Evolutionary conservation across 2,888 invertebrate species (phyloP).

Genomic region (Eudasyphora cyanicolor): DNA sequence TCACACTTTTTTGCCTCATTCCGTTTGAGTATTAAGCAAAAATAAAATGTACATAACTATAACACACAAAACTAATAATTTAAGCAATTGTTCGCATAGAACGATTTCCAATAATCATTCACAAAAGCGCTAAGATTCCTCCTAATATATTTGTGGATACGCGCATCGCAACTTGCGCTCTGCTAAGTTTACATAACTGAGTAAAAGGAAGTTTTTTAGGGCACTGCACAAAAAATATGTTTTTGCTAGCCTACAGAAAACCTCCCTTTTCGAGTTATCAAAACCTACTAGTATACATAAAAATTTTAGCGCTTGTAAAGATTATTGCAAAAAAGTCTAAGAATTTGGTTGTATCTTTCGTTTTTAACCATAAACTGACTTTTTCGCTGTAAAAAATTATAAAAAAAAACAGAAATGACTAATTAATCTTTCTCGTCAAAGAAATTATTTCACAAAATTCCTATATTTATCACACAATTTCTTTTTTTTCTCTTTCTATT

Average conservation of each 20-base stretch:
- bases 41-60: conserved; percentile 80
- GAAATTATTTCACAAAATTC: conserved; percentile 13
- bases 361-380: conserved; percentile 65
- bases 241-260: background rate
- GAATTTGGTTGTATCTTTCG: conserved; percentile 58
- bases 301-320: conserved; percentile 69
- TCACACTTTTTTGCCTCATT: background rate
- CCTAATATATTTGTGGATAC: conserved; percentile 29
- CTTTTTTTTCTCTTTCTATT: no score
- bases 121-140: conserved; percentile 63
- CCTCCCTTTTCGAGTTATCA: conserved; percentile 55
- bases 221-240: conserved; percentile 16
- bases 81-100: conserved; percentile 74
- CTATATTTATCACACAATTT: background rate
- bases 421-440: background rate
- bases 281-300: conserved; percentile 60
- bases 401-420: conserved; percentile 58
- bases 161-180: background rate
- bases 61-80: conserved; percentile 77
- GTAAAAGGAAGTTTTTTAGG: conserved; percentile 29
- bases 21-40: conserved; percentile 79
- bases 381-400: conserved; percentile 68
- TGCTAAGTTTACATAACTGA: conserved; percentile 58
- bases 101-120: conserved; percentile 70
- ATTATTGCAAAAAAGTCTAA: conserved; percentile 76